Percentiles rank a stretch among this genome's conserved stretches.
These are phyloP conservation scores for Leptinotarsa lineolata DNA, from an alignment of 1,140 invertebrate genomes.

Conservation along the genomic window DNA sequence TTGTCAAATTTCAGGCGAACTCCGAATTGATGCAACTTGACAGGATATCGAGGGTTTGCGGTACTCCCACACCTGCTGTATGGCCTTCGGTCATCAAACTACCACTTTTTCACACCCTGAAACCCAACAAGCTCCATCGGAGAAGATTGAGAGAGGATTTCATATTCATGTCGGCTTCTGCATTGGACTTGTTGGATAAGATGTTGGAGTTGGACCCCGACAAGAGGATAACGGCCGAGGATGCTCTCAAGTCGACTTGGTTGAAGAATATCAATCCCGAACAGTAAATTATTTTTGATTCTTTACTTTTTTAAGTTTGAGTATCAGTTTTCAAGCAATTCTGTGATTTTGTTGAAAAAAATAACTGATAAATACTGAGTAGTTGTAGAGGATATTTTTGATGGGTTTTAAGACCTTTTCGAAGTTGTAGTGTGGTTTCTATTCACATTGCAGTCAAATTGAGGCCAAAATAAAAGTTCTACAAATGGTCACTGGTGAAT, in stretches of 20 bases:
- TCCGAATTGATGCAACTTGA: conserved; percentile 94
- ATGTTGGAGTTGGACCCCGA: conserved; percentile 97
- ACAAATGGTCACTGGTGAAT: conserved; percentile 10
- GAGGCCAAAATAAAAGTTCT: conserved; percentile 2
- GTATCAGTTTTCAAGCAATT: too few relatives aligned
- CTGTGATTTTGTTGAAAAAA: too few relatives aligned
- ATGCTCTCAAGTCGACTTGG: conserved; percentile 94
- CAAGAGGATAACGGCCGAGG: conserved; percentile 90
- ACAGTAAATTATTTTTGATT: conserved; percentile 68
- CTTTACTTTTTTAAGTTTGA: too few relatives aligned
- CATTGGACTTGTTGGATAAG: conserved; percentile 91
- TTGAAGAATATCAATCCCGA: conserved; percentile 88
- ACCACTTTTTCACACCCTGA: conserved; percentile 88
- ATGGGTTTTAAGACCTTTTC: neutral
- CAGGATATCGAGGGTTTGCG: conserved; percentile 92
- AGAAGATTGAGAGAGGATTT: conserved; percentile 92
- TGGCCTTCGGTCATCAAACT: conserved; percentile 97
- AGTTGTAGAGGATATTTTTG: too few relatives aligned
- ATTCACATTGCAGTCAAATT: neutral
- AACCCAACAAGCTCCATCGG: conserved; percentile 89
- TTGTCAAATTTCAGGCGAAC: conserved; percentile 69
- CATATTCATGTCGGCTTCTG: conserved; percentile 83
- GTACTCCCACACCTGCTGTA: conserved; percentile 93
- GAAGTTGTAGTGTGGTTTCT: neutral
- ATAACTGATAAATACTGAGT: too few relatives aligned